Conservation (phyloP, 2,113 vertebrate genomes). For the Anthoscopus minutus region DNA sequence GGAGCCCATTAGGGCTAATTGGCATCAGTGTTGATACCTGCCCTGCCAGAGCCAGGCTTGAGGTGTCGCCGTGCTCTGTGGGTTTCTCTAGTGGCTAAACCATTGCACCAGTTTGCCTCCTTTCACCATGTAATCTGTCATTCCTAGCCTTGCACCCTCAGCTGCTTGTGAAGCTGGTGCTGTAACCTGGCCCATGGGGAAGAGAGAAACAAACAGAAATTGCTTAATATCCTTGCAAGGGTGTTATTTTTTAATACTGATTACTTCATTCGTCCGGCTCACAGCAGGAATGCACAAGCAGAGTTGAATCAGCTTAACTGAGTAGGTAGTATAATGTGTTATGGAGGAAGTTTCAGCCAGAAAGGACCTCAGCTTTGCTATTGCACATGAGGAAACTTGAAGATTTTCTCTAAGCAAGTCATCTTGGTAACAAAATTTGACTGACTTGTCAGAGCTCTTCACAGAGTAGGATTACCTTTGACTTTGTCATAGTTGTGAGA, state of each 20-base stretch:
- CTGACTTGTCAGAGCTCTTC: not conserved
- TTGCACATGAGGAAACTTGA: not conserved
- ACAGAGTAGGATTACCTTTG: not conserved
- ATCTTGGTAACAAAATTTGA: not conserved
- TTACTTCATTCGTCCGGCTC: not conserved
- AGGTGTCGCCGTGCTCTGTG: rapidly evolving
- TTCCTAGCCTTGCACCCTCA: not conserved
- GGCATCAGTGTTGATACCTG: not conserved
- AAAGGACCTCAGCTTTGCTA: not conserved
- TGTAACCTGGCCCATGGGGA: not conserved
- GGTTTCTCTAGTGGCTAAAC: not conserved
- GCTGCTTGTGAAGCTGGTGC: not conserved
- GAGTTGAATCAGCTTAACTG: not conserved
- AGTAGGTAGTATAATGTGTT: not conserved
- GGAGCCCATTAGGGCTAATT: not conserved
- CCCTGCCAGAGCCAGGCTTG: not conserved
- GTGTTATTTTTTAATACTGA: not conserved
- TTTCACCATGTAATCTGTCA: not conserved
- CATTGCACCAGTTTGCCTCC: not conserved
- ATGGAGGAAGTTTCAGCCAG: not conserved
- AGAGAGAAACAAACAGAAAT: not conserved
- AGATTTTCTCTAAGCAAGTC: not conserved
- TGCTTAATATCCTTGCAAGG: not conserved
- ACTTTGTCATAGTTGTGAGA: not conserved
- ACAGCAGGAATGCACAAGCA: not conserved